Conservation (phyloP, 1,140 invertebrate species). For the Babylonia areolata region DNA sequence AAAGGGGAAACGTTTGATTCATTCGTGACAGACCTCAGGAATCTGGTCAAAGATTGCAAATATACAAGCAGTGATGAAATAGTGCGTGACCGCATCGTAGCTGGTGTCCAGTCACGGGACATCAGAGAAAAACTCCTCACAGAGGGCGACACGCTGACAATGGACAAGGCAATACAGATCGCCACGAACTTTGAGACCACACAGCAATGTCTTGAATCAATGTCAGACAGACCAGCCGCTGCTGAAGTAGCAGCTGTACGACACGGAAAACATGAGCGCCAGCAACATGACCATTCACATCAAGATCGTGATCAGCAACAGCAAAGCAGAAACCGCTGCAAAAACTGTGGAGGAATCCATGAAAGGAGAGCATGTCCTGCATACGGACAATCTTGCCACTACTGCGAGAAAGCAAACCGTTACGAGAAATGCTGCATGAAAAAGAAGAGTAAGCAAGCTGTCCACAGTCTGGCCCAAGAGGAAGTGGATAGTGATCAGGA, state of each 20-base stretch:
- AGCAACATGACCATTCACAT: no score
- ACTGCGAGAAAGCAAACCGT: neutral
- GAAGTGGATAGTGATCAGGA: neutral
- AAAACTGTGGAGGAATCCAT: neutral
- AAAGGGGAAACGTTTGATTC: conserved; percentile 23
- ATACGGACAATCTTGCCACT: neutral
- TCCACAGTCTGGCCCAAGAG: neutral
- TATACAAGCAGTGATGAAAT: conserved; percentile 22
- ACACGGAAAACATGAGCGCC: neutral
- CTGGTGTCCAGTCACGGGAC: neutral
- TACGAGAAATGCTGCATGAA: conserved; percentile 1
- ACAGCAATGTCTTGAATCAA: neutral
- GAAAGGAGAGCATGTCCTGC: conserved; percentile 16
- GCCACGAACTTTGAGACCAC: neutral
- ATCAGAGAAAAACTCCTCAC: conserved; percentile 12
- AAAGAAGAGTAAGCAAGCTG: neutral
- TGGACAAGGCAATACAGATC: conserved; percentile 11
- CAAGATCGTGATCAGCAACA: neutral
- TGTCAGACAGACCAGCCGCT: neutral
- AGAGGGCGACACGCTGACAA: conserved; percentile 4
- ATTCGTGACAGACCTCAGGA: conserved; percentile 24
- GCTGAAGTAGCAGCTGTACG: neutral
- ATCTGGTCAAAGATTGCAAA: conserved; percentile 27
- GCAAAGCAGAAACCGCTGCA: neutral
- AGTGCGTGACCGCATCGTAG: conserved; percentile 14